Percentiles rank a stretch among this genome's conserved stretches.
Conservation (phyloP, 2,797 vertebrate species). For the Distichodus sexfasciatus region DNA sequence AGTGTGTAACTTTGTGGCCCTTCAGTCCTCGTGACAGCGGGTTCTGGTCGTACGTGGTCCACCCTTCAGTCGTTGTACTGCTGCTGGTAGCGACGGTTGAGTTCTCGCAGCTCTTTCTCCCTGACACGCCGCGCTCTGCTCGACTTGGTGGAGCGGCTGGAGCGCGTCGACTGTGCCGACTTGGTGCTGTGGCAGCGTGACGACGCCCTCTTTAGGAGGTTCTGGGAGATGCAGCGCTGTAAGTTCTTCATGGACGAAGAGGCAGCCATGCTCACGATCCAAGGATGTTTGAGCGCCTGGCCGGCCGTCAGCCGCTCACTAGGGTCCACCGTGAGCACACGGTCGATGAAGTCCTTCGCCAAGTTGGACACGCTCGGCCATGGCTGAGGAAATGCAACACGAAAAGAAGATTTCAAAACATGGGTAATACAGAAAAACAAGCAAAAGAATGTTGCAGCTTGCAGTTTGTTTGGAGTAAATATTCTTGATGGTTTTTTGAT, state of each 20-base stretch:
- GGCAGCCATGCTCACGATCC: constrained; percentile 98
- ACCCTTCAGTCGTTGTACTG: constrained; percentile 87
- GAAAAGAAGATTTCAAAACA: background rate
- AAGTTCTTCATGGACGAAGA: constrained; percentile 99
- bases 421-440: too few relatives aligned
- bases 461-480: too few relatives aligned
- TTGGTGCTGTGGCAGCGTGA: constrained; percentile 99
- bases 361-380: constrained; percentile 98
- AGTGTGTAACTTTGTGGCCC: background rate
- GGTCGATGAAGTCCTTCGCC: constrained; percentile 97
- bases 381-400: constrained; percentile 78
- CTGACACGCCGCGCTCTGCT: constrained; percentile 90
- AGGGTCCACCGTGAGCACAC: constrained; percentile 92
- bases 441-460: too few relatives aligned
- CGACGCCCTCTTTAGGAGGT: constrained; percentile 94
- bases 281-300: constrained; percentile 94
- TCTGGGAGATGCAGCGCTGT: constrained; percentile 97
- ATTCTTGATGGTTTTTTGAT: too few relatives aligned
- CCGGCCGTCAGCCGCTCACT: constrained; percentile 87
- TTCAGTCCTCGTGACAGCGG: background rate
- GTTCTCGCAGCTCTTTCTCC: constrained; percentile 91
- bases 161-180: constrained; percentile 92
- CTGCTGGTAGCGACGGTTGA: constrained; percentile 96
- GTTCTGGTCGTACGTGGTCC: background rate
- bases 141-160: constrained; percentile 95